phyloP scores from a whole-genome alignment of 2,797 vertebrate genomes.

The Notolabrus celidotus region DNA sequence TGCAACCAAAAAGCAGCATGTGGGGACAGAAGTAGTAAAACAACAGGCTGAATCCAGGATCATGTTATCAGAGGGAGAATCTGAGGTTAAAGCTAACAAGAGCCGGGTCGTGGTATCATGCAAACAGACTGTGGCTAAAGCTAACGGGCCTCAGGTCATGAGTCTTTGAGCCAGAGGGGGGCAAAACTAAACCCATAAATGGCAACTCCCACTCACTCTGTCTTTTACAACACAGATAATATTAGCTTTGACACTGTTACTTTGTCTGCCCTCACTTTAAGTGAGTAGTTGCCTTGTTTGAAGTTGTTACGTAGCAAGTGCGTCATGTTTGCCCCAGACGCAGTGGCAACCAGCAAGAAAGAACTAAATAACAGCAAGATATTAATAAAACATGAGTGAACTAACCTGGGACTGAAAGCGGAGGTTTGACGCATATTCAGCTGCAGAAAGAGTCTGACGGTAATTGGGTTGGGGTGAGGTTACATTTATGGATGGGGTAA shows the following conservation, averaged over 20 bases:
- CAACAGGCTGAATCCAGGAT: too few species aligned
- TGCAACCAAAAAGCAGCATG: too few species aligned
- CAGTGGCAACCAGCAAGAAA: constrained; percentile 19
- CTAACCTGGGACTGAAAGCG: constrained; percentile 57
- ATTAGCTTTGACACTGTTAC: background rate
- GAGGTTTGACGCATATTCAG: constrained; percentile 46
- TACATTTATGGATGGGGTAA: constrained; percentile 23
- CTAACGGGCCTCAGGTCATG: background rate
- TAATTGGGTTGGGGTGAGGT: constrained; percentile 45
- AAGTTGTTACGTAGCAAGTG: constrained; percentile 34
- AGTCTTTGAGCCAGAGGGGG: background rate
- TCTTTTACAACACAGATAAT: background rate
- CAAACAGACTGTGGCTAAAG: background rate
- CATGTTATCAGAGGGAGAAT: too few species aligned
- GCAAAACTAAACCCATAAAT: background rate
- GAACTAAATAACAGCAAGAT: constrained; percentile 42
- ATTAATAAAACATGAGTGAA: constrained; percentile 75
- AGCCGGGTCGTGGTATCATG: too few species aligned
- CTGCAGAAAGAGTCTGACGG: constrained; percentile 34
- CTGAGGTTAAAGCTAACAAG: too few species aligned
- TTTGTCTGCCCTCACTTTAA: constrained; percentile 20
- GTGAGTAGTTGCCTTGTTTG: constrained; percentile 44
- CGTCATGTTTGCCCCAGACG: constrained; percentile 19
- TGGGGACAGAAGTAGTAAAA: too few species aligned
- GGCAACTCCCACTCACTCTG: background rate